Evolutionary conservation across 2,888 invertebrate genomes (phyloP), one percentile per base, ranked within the genome.

Genomic region (Tiliacea citrago): DNA sequence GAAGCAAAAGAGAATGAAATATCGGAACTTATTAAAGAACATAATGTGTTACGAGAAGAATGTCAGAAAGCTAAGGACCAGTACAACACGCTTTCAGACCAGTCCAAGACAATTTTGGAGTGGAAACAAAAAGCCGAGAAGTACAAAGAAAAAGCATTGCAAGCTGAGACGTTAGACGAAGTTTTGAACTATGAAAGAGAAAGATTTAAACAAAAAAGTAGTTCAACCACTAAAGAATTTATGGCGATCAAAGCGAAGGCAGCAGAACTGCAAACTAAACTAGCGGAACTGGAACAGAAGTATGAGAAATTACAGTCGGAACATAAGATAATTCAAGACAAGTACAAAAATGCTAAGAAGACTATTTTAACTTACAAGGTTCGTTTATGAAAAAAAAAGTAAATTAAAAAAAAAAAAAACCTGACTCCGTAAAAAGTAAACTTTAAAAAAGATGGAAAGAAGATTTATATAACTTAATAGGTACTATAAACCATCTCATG

Each of bases 291-390:
- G 71, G 96, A 95, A 68, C 90, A 95, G 58, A 91, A 91, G 53
- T 93, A 91, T 81, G 92, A 92, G 5, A 93, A 91, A 39, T 57
- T 95, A 55, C 93, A 95, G 58, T 83, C 91, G 0, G 97, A 97
- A 65, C 91, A 97, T 70, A 93, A 96, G 39, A 89, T 92, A 13
- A 79, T 97, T 45, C 97, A 97, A 71, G 96, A 97, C 16, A 97
- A 97, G 86, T 97, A 97, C 88, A 97, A 97, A 86, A 97, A 97
- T 72, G 97, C 97, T 4, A 97, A 97, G 90, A 97, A 97, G 88
- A 97, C 97, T 49, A 97, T 97, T 49, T 93, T 93, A 42, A 97
- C 97, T 89, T 97, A 97, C 88, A 97, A 97, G 96, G 97, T n/a
- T 29, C 2, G 16, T 29, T 49, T 49, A 10, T 35, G 9, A 18